Evolutionary conservation across 2,797 vertebrate genomes (phyloP).

Genomic region (Melopsittacus undulatus): DNA sequence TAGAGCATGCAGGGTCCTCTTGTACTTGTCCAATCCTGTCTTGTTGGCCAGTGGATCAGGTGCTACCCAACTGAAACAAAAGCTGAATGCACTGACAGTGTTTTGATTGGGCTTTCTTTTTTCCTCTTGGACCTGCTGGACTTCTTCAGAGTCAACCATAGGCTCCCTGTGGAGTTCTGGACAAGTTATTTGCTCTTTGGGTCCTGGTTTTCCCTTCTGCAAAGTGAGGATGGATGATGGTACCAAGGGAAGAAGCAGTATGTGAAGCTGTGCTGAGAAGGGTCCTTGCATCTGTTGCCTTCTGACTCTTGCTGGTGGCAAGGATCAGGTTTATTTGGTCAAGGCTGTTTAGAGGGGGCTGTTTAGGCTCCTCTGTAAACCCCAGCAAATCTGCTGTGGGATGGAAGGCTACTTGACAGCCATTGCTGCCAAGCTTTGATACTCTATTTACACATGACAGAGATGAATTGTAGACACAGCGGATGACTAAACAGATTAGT

Average conservation of each 20-base stretch:
- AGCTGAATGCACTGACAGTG: background rate
- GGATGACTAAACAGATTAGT: constrained; percentile 44
- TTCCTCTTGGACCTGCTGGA: background rate
- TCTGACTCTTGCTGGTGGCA: background rate
- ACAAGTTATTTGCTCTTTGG: background rate
- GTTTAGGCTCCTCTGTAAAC: background rate
- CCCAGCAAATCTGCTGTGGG: background rate
- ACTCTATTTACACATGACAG: background rate
- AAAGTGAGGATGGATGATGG: no score
- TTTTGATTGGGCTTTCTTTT: background rate
- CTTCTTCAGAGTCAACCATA: background rate
- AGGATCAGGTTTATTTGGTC: background rate
- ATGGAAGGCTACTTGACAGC: background rate
- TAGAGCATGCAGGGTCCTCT: background rate
- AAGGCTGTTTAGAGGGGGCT: background rate
- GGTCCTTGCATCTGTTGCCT: accelerated
- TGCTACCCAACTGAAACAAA: background rate
- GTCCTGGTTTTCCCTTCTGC: background rate
- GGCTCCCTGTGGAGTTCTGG: background rate
- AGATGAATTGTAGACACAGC: background rate
- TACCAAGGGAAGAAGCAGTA: background rate
- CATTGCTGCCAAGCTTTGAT: background rate
- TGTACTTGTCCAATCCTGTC: background rate
- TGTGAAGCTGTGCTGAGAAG: background rate
- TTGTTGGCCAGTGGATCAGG: background rate